phyloP scores from a whole-genome alignment of 2,113 vertebrate species.

The Bufo gargarizans region DNA sequence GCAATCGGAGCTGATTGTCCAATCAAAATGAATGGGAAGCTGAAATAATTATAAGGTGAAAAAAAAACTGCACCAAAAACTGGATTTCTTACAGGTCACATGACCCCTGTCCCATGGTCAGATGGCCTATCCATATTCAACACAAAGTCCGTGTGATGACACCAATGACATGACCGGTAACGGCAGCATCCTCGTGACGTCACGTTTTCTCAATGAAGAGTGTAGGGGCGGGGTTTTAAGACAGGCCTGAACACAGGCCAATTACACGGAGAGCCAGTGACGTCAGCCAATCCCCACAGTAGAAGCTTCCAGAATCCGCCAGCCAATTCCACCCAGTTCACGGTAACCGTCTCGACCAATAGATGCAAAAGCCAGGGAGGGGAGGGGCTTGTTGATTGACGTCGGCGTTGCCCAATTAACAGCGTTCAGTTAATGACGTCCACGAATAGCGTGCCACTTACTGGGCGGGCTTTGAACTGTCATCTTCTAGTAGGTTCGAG shows the following conservation, averaged over 20 bases:
- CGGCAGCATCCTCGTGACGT: not conserved
- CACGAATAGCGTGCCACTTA: not conserved
- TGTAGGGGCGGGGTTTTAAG: not conserved
- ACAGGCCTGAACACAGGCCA: not conserved
- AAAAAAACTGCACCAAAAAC: too few species aligned
- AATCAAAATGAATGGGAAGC: too few species aligned
- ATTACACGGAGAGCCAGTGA: not conserved
- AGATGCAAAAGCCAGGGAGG: not conserved
- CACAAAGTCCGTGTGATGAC: too few species aligned
- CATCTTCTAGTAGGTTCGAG: slow-evolving; percentile 60
- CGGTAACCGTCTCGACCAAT: not conserved
- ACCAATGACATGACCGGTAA: too few species aligned
- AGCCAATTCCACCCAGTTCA: slow-evolving; percentile 31
- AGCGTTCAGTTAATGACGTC: not conserved
- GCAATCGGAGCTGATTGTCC: too few species aligned
- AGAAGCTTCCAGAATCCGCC: slow-evolving; percentile 53
- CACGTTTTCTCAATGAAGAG: slow-evolving; percentile 45
- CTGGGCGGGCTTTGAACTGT: slow-evolving; percentile 48
- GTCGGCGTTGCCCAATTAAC: not conserved
- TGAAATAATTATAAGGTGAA: too few species aligned
- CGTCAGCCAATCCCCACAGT: slow-evolving; percentile 25
- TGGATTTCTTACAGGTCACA: too few species aligned
- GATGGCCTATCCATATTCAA: too few species aligned
- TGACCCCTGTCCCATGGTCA: too few species aligned
- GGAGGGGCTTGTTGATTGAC: slow-evolving; percentile 9